Percentiles rank a stretch among this genome's conserved stretches.
Conservation (phyloP, 1,140 invertebrate genomes). For the Galleria mellonella region DNA sequence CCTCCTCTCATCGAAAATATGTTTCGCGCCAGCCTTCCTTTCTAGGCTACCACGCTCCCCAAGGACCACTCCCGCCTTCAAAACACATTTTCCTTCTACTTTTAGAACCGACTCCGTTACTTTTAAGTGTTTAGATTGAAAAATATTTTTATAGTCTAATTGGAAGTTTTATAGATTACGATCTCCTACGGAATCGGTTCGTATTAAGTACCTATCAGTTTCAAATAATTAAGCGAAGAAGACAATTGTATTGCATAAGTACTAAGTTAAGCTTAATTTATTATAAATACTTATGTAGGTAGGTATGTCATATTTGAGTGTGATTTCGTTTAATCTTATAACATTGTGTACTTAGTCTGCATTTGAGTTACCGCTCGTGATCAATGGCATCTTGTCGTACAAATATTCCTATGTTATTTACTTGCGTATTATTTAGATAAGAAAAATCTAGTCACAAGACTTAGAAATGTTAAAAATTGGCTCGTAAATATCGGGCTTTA, state of each 20-base stretch:
- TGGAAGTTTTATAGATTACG: constrained; percentile 50
- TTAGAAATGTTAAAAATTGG: constrained; percentile 67
- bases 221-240: constrained; percentile 40
- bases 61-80: constrained; percentile 61
- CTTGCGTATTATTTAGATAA: constrained; percentile 69
- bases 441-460: constrained; percentile 73
- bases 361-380: constrained; percentile 74
- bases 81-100: constrained; percentile 42
- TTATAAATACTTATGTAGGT: constrained; percentile 38
- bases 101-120: constrained; percentile 63
- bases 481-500: constrained; percentile 59
- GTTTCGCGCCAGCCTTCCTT: constrained; percentile 95
- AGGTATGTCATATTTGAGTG: constrained; percentile 42
- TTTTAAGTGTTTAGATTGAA: constrained; percentile 66
- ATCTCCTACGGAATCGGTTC: constrained; percentile 67
- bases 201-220: constrained; percentile 45
- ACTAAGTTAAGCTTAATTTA: constrained; percentile 64
- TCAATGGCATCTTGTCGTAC: constrained; percentile 73
- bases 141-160: constrained; percentile 67
- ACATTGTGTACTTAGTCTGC: constrained; percentile 63
- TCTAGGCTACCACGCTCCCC: constrained; percentile 75
- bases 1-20: constrained; percentile 95
- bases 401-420: constrained; percentile 74
- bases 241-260: constrained; percentile 52
- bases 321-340: constrained; percentile 61